Base-by-base conservation (phyloP, 2,888 invertebrate species). In the Nipponacmea schrenckii region DNA sequence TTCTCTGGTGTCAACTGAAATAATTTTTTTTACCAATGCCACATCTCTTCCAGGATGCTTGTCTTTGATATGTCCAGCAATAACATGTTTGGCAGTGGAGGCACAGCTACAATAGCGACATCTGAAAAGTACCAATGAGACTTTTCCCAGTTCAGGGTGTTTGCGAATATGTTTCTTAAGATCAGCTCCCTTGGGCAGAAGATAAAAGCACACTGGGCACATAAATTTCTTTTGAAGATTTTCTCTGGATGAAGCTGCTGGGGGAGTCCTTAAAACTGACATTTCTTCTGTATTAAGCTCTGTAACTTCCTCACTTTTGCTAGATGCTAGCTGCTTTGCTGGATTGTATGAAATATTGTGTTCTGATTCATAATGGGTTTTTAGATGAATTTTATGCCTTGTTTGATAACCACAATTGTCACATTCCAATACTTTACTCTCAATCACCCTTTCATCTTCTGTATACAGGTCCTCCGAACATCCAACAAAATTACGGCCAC, bases 11-110 rank as follows among this genome's bases (percentile, higher is more conserved):
- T 78, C 78, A 46, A 78, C 76, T 20, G 74, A 72, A 5, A 78
- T 75, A 26, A 74, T 77, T 48, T 77, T 75, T 64, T 76, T 77
- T 31, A 78, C 77, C 45, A 78, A 68, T 10, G 74, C 74, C 31
- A 80, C 72, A n/a, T 76, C 71, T 63, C 78, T 81, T 14, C 77
- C 78, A 24, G 75, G 74, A 67, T 81, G 81, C 44, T 78, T 77
- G 46, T 78, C 77, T 67, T 68, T 69, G 27, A 81, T 68, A 48
- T 81, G 81, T 12, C 74, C 75, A 27, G 75, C 75, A 15, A 81
- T 72, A 17, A 78, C 65, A n/a, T 75, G 74, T 63, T 75, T 70
- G 20, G 78, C 77, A 12, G 78, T 78, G 24, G 78, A 78, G 50
- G 77, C 74, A 26, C 74, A 73, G 44, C 75, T 77, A 71, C 78